A percentile compares a stretch with the other conserved stretches of the same genome.
phyloP scores from a whole-genome alignment of 2,113 vertebrate genomes.

The Pachypanchax playfairii region DNA sequence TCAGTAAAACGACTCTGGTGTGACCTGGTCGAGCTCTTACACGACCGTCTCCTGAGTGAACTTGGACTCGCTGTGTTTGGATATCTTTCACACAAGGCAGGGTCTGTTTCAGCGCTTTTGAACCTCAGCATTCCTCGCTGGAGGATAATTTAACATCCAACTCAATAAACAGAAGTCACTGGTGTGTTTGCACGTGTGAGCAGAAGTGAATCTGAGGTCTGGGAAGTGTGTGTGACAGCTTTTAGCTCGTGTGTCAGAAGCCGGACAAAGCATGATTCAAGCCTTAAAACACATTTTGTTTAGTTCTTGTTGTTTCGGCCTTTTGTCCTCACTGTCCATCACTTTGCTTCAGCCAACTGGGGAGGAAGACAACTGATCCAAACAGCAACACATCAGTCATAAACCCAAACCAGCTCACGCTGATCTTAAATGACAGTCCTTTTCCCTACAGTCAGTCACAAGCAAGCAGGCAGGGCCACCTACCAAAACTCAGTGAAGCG shows the following conservation, averaged over 20 bases:
- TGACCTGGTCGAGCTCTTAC: constrained; percentile 56
- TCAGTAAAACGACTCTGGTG: constrained; percentile 22
- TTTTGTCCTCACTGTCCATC: constrained; percentile 30
- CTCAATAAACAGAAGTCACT: constrained; percentile 62
- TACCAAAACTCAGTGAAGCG: constrained; percentile 6
- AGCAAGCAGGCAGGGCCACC: background rate
- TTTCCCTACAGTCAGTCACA: background rate
- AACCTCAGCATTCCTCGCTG: constrained; percentile 45
- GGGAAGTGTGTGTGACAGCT: constrained; percentile 10
- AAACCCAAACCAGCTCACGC: constrained; percentile 30
- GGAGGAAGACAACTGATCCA: constrained; percentile 41
- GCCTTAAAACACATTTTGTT: constrained; percentile 30
- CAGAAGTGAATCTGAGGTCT: constrained; percentile 13
- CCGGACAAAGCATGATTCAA: constrained; percentile 29
- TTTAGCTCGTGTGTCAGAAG: constrained; percentile 31
- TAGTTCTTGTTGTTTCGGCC: constrained; percentile 33
- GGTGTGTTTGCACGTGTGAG: constrained; percentile 38
- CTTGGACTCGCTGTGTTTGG: constrained; percentile 57
- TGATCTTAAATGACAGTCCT: constrained; percentile 30
- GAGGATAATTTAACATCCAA: constrained; percentile 63
- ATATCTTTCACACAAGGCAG: constrained; percentile 54
- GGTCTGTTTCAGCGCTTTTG: constrained; percentile 60
- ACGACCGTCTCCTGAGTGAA: constrained; percentile 50
- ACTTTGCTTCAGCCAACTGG: constrained; percentile 30
- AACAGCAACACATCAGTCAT: constrained; percentile 8